Conservation (phyloP, 2,888 invertebrate species). For the Xestia ashworthii region DNA sequence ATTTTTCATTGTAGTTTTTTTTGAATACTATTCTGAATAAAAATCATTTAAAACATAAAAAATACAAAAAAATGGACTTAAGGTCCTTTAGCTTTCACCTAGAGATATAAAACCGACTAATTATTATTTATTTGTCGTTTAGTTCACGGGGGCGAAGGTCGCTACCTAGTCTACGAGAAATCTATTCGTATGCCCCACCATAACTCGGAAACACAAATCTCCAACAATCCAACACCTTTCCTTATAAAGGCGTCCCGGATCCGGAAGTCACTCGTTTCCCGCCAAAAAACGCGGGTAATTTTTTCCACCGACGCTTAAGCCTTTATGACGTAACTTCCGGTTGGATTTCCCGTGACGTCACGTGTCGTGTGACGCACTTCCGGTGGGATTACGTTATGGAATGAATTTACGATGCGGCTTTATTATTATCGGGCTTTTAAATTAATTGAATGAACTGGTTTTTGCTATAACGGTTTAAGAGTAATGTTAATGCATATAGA, state of each 20-base stretch:
- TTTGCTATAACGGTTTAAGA: neutral
- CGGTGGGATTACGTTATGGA: slow-evolving; percentile 58
- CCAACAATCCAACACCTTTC: slow-evolving; percentile 71
- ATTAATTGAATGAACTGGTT: slow-evolving; percentile 13
- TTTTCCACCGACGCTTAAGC: slow-evolving; percentile 83
- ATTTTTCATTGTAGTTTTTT: too few relatives aligned
- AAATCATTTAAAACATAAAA: too few relatives aligned
- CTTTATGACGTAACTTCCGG: slow-evolving; percentile 85
- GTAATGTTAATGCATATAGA: too few relatives aligned
- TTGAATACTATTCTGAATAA: too few relatives aligned
- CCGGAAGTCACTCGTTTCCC: slow-evolving; percentile 85
- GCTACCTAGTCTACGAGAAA: neutral
- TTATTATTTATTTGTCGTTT: too few relatives aligned
- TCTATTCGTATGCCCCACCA: slow-evolving; percentile 12
- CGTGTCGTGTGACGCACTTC: slow-evolving; percentile 75
- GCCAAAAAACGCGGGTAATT: slow-evolving; percentile 85
- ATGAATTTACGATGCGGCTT: slow-evolving; percentile 51
- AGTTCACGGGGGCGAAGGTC: too few relatives aligned
- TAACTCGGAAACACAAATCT: slow-evolving; percentile 49
- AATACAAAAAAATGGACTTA: too few relatives aligned
- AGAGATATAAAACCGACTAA: too few relatives aligned
- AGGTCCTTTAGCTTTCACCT: too few relatives aligned
- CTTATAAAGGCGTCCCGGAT: slow-evolving; percentile 72
- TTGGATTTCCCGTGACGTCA: slow-evolving; percentile 82
- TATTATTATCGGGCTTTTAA: slow-evolving; percentile 44